Evolutionary conservation across 1,140 invertebrate genomes (phyloP).

Genomic region (Arctopsyche grandis): DNA sequence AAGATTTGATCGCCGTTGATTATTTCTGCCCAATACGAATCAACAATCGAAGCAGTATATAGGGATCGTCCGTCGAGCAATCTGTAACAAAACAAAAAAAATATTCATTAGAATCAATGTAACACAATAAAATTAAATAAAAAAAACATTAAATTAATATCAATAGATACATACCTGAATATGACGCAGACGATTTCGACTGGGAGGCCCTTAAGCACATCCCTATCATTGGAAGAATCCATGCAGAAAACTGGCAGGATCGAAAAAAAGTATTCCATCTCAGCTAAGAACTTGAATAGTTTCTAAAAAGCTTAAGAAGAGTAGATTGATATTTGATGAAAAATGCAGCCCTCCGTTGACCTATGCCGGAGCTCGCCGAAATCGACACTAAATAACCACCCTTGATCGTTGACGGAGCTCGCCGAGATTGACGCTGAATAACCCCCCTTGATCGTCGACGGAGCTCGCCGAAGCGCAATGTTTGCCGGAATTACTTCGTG

Average conservation of each 20-base stretch:
- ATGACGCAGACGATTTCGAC: conserved; percentile 3
- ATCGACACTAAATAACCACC: neutral
- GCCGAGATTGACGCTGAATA: neutral
- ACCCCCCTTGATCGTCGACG: too few species aligned
- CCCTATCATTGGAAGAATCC: neutral
- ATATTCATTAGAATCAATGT: too few species aligned
- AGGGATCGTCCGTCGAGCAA: conserved; percentile 9
- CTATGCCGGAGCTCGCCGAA: conserved; percentile 14
- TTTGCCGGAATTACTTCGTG: too few species aligned
- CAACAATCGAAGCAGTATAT: conserved; percentile 16
- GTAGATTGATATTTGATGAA: neutral
- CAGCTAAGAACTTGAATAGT: neutral
- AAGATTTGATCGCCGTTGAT: neutral
- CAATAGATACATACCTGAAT: neutral
- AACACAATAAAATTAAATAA: too few species aligned
- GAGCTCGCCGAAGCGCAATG: too few species aligned
- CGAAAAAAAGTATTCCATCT: neutral
- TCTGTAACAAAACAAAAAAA: neutral
- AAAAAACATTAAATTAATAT: too few species aligned
- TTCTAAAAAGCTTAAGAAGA: neutral
- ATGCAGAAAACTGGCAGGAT: neutral
- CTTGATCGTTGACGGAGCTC: neutral
- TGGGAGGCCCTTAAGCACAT: neutral
- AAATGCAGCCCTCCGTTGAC: neutral
- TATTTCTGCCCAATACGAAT: neutral